Evolutionary conservation across 2,888 invertebrate species (phyloP).

Genomic region (Pheosia gnoma): DNA sequence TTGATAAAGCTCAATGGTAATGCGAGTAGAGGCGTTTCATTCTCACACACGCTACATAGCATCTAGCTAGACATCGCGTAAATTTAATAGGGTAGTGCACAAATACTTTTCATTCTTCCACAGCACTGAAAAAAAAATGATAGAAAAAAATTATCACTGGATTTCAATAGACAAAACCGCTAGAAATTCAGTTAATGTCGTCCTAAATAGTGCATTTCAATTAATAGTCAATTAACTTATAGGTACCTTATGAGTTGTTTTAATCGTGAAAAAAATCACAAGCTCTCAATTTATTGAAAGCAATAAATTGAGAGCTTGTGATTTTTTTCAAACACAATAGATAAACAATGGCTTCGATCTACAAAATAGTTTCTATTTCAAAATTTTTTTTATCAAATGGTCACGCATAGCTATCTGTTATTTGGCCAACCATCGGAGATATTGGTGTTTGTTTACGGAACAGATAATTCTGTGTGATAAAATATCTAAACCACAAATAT

Average conservation of each 20-base stretch:
- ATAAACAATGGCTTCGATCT: conserved; percentile 19
- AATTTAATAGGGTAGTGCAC: no score
- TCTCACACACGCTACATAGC: neutral
- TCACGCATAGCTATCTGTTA: conserved; percentile 19
- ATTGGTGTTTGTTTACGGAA: conserved; percentile 4
- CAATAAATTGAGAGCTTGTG: no score
- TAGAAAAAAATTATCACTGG: no score
- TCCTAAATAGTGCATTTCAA: neutral
- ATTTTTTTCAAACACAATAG: conserved; percentile 33
- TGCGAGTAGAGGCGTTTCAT: neutral
- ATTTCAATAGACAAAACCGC: neutral
- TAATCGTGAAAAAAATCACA: neutral
- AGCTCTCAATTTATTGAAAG: neutral
- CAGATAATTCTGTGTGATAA: neutral
- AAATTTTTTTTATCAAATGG: conserved; percentile 14
- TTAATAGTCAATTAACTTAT: neutral
- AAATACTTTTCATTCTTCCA: no score
- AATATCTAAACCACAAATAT: neutral
- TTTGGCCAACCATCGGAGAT: conserved; percentile 2
- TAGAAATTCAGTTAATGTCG: neutral
- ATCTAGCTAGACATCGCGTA: neutral
- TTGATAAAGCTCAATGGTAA: conserved; percentile 41
- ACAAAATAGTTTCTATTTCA: neutral
- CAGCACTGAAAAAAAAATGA: no score
- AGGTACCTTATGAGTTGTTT: neutral